phyloP scores from a whole-genome alignment of 1,140 invertebrate species.

The Homarus americanus region DNA sequence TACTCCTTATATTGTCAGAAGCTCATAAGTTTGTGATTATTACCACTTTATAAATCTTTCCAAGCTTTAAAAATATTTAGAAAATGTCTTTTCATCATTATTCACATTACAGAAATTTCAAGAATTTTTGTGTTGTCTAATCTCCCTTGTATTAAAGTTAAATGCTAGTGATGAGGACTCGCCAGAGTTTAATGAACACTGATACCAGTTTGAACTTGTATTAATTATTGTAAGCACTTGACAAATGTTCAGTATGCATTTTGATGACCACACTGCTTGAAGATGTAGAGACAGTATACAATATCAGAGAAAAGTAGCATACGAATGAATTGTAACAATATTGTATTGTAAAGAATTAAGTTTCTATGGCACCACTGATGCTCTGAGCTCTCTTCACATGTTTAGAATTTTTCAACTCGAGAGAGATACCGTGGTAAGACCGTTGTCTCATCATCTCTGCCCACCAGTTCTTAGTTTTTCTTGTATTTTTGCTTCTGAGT shows the following conservation, averaged over 20 bases:
- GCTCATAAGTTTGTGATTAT: no score
- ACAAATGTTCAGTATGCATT: not conserved
- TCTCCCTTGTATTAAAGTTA: no score
- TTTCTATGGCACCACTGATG: constrained; percentile 44
- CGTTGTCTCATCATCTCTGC: constrained; percentile 34
- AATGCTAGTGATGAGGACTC: no score
- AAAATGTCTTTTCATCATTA: no score
- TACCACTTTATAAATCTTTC: no score
- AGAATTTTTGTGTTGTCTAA: no score
- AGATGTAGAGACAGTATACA: not conserved
- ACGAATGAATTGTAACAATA: not conserved
- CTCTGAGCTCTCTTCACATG: constrained; percentile 29
- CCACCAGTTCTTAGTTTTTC: constrained; percentile 26
- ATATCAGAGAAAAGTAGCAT: not conserved
- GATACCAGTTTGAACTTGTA: no score
- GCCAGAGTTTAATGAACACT: no score
- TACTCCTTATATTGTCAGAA: no score
- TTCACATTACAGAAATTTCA: no score
- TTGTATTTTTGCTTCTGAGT: constrained; percentile 2
- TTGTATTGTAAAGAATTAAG: not conserved
- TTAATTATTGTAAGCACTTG: no score
- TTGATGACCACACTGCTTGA: not conserved
- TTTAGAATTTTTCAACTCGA: constrained; percentile 5
- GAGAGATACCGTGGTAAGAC: constrained; percentile 52
- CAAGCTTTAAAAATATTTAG: no score